These are phyloP conservation scores for Bubalus kerabau DNA, from an alignment of 2,113 vertebrate genomes.

Conservation along the genomic window DNA sequence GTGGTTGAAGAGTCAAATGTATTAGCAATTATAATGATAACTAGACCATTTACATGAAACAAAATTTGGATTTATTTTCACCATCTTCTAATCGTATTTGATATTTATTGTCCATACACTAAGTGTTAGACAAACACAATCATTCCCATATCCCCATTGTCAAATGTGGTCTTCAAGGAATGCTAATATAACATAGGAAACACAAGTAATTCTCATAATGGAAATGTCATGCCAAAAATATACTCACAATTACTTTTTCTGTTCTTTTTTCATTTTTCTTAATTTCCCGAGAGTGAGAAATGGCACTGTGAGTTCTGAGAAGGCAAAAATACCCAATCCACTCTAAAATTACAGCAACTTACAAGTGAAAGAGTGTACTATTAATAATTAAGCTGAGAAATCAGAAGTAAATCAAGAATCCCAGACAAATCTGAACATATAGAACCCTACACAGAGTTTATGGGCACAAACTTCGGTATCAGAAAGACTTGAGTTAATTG, in stretches of 20 bases:
- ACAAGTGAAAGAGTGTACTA: neutral
- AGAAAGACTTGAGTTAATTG: neutral
- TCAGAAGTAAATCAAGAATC: neutral
- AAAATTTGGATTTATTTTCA: neutral
- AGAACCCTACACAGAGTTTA: neutral
- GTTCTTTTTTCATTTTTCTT: slow-evolving; percentile 4
- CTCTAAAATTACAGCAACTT: neutral
- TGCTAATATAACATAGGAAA: neutral
- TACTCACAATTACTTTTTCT: neutral
- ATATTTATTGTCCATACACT: neutral
- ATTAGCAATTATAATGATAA: neutral
- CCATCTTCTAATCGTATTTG: neutral
- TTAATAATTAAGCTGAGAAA: neutral
- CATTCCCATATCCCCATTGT: neutral
- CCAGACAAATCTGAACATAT: neutral
- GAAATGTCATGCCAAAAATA: neutral
- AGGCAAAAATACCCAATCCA: neutral
- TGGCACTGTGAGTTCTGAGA: neutral
- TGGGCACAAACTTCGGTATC: neutral
- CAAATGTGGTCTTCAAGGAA: slow-evolving; percentile 9
- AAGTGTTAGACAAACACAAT: neutral
- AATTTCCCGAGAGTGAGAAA: neutral
- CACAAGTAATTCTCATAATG: neutral
- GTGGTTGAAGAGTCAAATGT: neutral
- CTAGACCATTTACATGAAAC: neutral